Conservation (phyloP, 2,113 vertebrate genomes). For the Hystrix cristata region DNA sequence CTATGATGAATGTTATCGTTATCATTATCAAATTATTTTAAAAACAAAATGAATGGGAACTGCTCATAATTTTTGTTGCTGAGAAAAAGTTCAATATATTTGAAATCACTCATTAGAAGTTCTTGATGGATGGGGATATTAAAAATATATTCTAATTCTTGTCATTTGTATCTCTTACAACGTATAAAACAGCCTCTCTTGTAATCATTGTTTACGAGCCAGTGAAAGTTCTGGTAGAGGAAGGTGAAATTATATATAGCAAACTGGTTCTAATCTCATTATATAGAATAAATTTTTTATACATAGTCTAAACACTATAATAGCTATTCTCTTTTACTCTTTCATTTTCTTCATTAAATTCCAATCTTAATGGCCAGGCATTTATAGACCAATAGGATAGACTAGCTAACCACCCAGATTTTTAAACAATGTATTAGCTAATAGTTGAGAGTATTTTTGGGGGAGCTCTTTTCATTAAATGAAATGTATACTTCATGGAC, state of each 20-base stretch:
- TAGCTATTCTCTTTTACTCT: neutral
- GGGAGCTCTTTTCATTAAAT: neutral
- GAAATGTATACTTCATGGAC: neutral
- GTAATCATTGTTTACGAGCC: neutral
- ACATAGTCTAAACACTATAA: neutral
- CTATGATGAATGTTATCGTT: too few relatives aligned
- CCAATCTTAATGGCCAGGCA: neutral
- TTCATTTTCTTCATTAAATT: slow-evolving; percentile 6
- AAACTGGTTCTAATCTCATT: neutral
- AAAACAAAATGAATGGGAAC: neutral
- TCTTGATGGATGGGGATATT: neutral
- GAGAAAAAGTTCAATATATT: neutral
- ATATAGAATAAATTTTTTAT: neutral
- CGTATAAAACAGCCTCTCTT: neutral
- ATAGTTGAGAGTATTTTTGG: neutral
- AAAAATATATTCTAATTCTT: neutral
- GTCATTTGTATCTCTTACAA: neutral
- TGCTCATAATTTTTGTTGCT: neutral
- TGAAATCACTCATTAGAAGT: neutral
- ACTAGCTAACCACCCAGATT: neutral
- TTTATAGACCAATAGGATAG: neutral
- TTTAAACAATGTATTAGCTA: neutral
- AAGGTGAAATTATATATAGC: neutral
- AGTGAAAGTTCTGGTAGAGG: neutral
- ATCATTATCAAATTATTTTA: neutral